Base-by-base conservation (phyloP, 2,797 vertebrate species). In the Pipistrellus pygmaeus region DNA sequence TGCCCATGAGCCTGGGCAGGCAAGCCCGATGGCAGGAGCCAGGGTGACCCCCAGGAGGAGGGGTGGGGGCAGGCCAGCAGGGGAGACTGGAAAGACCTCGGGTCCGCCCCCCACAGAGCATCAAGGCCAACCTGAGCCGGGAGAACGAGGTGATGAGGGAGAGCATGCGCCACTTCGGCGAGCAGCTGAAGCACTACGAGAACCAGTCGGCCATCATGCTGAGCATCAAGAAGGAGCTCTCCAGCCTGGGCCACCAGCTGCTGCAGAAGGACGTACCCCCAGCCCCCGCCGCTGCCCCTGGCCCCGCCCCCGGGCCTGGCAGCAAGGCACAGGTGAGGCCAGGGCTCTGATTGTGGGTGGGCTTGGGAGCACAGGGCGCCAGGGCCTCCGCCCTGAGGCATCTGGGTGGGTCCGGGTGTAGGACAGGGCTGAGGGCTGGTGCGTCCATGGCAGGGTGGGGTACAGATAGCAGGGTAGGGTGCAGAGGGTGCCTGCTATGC, bases 151-250 rank as follows among this genome's bases (percentile, higher is more conserved):
- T 99, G 97, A 98, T 99, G 75, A 98, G 99, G 88, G 99, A 99
- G 98, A 99, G 99, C 5, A 98, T 99, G 97, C 94, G 97, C 55
- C 99, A 98, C 90, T 98, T 99, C 64, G 98, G 98, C 0, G 98
- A 99, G 97, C 99, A 99, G 98, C 99, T 99, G 96, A 98, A 98
- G 95, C 98, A 98, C 94, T 99, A 99, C 0, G 99, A 99, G 97
- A 99, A 99, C 98, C 99, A 99, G 97, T 99, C 99, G 0, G 99
- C 99, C 97, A 98, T 99, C 90, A 99, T 99, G 99, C 98, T 99
- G 98, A 98, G 99, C 98, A 99, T 99, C 97, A 99, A 99, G 98
- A 99, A 99, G 97, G 99, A 99, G 96, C 99, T 99, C 96, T 99
- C 99, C 97, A 99, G 98, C 93, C 98, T 99, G 97, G 99, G 99